Evolutionary conservation across 2,797 vertebrate genomes (phyloP), one percentile per base, ranked within the genome.

Genomic region (Otolemur crassicaudatus): DNA sequence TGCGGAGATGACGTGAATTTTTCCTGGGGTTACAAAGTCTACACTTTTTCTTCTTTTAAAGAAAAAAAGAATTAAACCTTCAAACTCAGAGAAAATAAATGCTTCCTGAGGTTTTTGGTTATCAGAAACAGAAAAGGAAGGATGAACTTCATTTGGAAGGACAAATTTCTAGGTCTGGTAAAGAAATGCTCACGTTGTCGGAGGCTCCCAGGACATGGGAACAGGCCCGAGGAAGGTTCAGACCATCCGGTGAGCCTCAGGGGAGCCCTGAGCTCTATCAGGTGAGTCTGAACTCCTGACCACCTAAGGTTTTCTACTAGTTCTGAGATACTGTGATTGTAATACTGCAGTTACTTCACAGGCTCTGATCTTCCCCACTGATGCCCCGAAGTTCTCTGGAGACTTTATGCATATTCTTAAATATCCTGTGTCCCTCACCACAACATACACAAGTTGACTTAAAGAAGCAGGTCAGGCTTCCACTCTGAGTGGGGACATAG

Each of bases 401-500:
- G 49, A 88, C 5, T 88, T 86, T 56, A 75, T 56, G 61, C 90
- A 72, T 94, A 82, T 85, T 93, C 70, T 29, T 91, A 70, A 61
- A 10, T 79, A 27, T 34, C 58, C 34, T 94, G 7, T 46, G 40
- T 53, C 40, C 16, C 95, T 96, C 65, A 5, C 37, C 29, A 58
- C 82, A 9, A 22, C 34, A 80, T 70, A 23, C 6, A 79, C 10
- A 61, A 79, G 19, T 37, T 87, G n/a, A 75, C 43, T 63, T 75
- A 77, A 95, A 76, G 43, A 69, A 72, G 46, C 31, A 85, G 34
- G 12, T 75, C 67, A 91, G 49, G 65, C 29, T 77, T 96, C 72
- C 85, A 23, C 58, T 94, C 88, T 40, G 79, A 67, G 29, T 86
- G 80, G 31, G 10, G 13, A 61, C 84, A 7, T 3, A 87, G 40